Base-by-base conservation (phyloP, 1,140 invertebrate species). In the Solenopsis invicta region DNA sequence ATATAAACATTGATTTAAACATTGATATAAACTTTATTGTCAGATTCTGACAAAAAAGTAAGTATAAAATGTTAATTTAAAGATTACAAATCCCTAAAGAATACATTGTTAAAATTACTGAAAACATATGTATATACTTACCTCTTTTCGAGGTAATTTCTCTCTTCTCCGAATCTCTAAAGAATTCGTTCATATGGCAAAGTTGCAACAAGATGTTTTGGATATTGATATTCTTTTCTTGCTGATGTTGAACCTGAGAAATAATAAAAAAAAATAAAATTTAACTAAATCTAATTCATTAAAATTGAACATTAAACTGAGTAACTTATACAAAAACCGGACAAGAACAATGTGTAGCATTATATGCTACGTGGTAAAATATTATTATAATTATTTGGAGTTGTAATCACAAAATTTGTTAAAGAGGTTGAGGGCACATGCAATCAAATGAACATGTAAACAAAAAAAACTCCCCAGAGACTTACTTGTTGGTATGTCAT, bases 171-270 rank as follows among this genome's bases (percentile, higher is more conserved):
- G 91, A 96, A 97, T 48, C 96, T 94, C 62, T 95, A 92, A n/a
- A 98, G 94, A 41, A 98, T 96, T 1, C 96, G 93, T 45, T 97
- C 96, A 89, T 97, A 96, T 0, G 97, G 97, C 0, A 97, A 98
- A 3, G 97, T 97, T 61, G 94, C 91, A 1, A 93, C 95, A 76
- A 98, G 90, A 0, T 92, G 64, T 81, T 96, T 95, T 71, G 97
- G 97, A 95, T 96, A 97, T 1, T 93, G 85, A 91, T 96, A 97
- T 9, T 96, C 95, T 81, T 93, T 95, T 85, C 96, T 96, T 2
- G 95, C 94, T 3, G 97, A 97, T 0, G 97, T 98, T 34, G 94
- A 92, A 1, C 97, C 96, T 96, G 91, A 88, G 89, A 90, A 87
- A 90, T 74, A 72, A 96, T 9, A 94, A 52, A 94, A 94, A 10